Conservation (phyloP, 2,797 vertebrate species). For the Eulemur rubriventer region DNA sequence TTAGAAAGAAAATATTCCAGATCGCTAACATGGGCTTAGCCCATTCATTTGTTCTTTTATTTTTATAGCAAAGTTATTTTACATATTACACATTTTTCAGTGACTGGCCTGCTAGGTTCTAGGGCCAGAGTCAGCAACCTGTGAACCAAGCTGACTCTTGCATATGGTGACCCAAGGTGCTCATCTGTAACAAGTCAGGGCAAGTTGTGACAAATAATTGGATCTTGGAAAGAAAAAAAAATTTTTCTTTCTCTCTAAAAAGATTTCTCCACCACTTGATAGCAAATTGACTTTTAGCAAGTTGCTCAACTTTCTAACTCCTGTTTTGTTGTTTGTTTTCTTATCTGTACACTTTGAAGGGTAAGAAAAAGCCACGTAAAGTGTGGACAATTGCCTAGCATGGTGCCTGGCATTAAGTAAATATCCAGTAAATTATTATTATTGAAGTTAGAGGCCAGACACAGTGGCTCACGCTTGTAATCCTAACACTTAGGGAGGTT, state of each 20-base stretch:
- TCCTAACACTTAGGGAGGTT: not conserved
- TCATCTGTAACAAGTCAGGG: not conserved
- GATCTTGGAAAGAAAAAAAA: constrained; percentile 24
- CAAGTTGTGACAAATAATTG: not conserved
- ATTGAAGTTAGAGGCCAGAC: not conserved
- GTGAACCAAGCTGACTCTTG: not conserved
- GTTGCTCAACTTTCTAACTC: not conserved
- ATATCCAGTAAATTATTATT: not conserved
- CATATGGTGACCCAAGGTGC: no score
- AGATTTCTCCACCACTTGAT: not conserved
- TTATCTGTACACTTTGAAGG: constrained; percentile 4
- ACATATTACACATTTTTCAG: not conserved
- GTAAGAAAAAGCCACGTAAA: not conserved
- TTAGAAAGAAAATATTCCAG: not conserved
- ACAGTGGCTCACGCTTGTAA: not conserved
- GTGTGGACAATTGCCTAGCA: not conserved
- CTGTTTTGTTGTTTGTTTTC: not conserved
- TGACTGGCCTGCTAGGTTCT: not conserved
- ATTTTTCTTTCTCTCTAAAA: not conserved
- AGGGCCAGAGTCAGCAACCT: not conserved
- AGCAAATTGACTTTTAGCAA: not conserved
- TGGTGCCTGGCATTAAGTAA: constrained; percentile 19
- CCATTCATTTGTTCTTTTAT: not conserved
- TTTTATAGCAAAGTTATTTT: not conserved
- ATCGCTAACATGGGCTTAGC: not conserved